phyloP scores from a whole-genome alignment of 35 echinoderm and acorn worm species.

The Diadema setosum region DNA sequence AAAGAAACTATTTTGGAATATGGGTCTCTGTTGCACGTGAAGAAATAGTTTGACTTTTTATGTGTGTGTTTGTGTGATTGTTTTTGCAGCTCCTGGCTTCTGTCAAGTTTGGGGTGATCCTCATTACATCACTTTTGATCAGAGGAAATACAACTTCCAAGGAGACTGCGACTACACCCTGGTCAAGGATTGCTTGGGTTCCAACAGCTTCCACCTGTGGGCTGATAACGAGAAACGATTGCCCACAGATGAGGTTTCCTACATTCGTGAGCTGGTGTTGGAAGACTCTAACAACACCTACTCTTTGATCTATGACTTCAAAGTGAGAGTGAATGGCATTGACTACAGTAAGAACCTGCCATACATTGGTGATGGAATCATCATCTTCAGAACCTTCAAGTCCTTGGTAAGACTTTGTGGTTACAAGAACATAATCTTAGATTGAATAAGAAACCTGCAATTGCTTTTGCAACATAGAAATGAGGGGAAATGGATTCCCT shows the following conservation, averaged over 20 bases:
- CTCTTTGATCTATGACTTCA: constrained; percentile 32
- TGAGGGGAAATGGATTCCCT: no score
- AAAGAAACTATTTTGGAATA: no score
- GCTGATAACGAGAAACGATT: constrained; percentile 37
- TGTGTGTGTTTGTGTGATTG: background rate
- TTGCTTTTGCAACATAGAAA: no score
- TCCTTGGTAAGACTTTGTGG: background rate
- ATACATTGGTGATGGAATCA: constrained; percentile 4
- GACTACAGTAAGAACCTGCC: background rate
- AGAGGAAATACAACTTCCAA: constrained; percentile 73
- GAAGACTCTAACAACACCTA: constrained; percentile 44
- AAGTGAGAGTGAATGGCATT: constrained; percentile 51
- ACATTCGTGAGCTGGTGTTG: constrained; percentile 44
- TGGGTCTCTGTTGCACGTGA: no score
- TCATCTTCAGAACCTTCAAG: background rate
- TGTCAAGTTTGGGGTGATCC: constrained; percentile 75
- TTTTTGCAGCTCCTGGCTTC: constrained; percentile 19
- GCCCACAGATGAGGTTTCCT: constrained; percentile 49
- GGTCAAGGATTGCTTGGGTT: constrained; percentile 40
- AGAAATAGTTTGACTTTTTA: background rate
- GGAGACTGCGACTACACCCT: constrained; percentile 84
- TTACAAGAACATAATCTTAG: no score
- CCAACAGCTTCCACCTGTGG: constrained; percentile 46
- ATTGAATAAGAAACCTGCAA: no score
- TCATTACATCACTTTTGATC: constrained; percentile 83